Percentiles rank a stretch among this genome's conserved stretches.
Evolutionary conservation across 1,140 invertebrate genomes (phyloP).

Genomic region (Calephelis nemesis): DNA sequence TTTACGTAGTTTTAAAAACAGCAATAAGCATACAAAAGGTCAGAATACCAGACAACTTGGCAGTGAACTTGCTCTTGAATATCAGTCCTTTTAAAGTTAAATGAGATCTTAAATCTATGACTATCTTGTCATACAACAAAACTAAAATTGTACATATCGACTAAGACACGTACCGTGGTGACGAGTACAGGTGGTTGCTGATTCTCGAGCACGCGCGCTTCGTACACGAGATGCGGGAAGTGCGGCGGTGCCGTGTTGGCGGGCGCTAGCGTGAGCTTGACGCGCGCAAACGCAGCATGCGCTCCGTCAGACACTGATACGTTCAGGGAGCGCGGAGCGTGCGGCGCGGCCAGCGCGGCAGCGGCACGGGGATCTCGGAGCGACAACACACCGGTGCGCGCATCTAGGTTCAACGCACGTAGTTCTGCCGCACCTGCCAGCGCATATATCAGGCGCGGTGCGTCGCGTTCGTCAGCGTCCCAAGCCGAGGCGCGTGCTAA

Average conservation of each 20-base stretch:
- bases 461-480: slow-evolving; percentile 91
- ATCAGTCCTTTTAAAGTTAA: no score
- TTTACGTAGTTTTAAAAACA: no score
- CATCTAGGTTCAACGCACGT: slow-evolving; percentile 90
- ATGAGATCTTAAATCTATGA: no score
- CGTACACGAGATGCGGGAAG: slow-evolving; percentile 87
- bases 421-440: slow-evolving; percentile 89
- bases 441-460: slow-evolving; percentile 86
- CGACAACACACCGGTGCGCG: slow-evolving; percentile 80
- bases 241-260: slow-evolving; percentile 89
- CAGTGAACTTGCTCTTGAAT: no score
- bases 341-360: slow-evolving; percentile 31
- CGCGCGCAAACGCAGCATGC: slow-evolving; percentile 90
- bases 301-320: slow-evolving; percentile 95
- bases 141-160: background rate
- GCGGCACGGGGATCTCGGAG: slow-evolving; percentile 80
- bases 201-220: slow-evolving; percentile 90
- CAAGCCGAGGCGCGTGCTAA: slow-evolving; percentile 91
- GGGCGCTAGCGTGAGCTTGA: slow-evolving; percentile 89
- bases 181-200: slow-evolving; percentile 87
- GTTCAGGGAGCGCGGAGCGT: slow-evolving; percentile 80
- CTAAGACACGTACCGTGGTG: slow-evolving; percentile 71
- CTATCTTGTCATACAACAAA: no score
- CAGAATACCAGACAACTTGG: no score
- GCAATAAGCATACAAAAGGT: no score